Percentiles rank a stretch among this genome's conserved stretches.
These are phyloP conservation scores for Beris morrisii DNA, from an alignment of 2,888 invertebrate genomes.

Conservation along the genomic window DNA sequence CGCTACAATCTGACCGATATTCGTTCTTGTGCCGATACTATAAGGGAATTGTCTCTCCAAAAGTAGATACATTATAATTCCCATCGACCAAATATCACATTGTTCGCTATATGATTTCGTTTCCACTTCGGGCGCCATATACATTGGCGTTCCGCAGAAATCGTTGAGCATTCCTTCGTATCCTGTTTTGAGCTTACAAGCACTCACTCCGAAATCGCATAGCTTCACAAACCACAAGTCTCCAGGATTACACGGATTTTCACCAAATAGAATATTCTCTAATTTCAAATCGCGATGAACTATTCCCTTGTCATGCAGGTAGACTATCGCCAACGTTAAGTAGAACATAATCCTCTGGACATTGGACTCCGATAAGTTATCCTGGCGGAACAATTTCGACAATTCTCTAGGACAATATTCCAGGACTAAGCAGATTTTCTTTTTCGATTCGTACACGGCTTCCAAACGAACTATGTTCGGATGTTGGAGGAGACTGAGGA, in stretches of 20 bases:
- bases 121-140: constrained; percentile 34
- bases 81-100: constrained; percentile 33
- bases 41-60: constrained; percentile 25
- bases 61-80: constrained; percentile 29
- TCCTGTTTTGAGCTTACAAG: constrained; percentile 7
- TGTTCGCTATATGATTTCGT: constrained; percentile 28
- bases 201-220: constrained; percentile 29
- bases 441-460: constrained; percentile 23
- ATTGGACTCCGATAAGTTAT: neutral
- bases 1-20: constrained; percentile 6
- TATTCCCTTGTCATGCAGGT: constrained; percentile 21
- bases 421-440: constrained; percentile 24
- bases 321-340: constrained; percentile 17
- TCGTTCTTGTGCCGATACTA: neutral
- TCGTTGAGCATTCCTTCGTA: constrained; percentile 13
- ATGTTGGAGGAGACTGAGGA: constrained; percentile 19
- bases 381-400: constrained; percentile 4
- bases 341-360: constrained; percentile 18
- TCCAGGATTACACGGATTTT: constrained; percentile 13
- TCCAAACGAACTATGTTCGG: constrained; percentile 25
- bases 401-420: constrained; percentile 29
- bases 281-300: constrained; percentile 34
- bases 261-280: constrained; percentile 31
- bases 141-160: constrained; percentile 32
- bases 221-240: constrained; percentile 31